Conservation (phyloP, 2,888 invertebrate species). For the Pantelozetes paolii region DNA sequence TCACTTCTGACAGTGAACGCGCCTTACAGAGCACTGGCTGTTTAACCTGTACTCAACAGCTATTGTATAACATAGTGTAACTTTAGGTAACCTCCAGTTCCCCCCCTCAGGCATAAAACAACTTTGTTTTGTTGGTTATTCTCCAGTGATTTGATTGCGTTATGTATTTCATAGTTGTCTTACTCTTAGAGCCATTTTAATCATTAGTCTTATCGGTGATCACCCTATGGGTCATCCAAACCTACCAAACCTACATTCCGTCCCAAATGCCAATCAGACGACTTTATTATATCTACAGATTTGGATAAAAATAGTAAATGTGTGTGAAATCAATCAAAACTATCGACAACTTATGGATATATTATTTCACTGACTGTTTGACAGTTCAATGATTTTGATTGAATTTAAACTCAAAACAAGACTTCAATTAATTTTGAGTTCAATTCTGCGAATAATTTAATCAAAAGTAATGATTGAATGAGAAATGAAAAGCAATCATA, state of each 20-base stretch:
- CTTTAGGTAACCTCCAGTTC: conserved; percentile 20
- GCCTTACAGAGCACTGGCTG: background rate
- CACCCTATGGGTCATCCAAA: background rate
- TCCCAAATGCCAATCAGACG: conserved; percentile 2
- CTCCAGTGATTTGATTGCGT: background rate
- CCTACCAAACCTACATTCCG: background rate
- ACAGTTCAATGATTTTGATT: background rate
- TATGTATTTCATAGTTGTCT: background rate
- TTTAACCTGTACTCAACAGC: conserved; percentile 11
- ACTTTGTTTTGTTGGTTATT: conserved; percentile 7
- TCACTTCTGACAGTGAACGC: conserved; percentile 4
- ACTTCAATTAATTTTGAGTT: background rate
- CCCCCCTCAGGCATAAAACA: conserved; percentile 24
- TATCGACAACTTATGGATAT: background rate
- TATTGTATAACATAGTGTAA: conserved; percentile 22
- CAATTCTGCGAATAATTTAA: background rate
- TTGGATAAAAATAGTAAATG: background rate
- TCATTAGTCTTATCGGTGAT: background rate
- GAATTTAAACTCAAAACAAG: background rate
- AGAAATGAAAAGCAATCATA: background rate
- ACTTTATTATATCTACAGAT: background rate
- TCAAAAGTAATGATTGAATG: background rate
- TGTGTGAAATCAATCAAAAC: background rate
- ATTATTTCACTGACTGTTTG: too few relatives aligned
- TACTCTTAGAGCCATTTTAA: conserved; percentile 9